These are phyloP conservation scores for Papilio polyxenes DNA, from an alignment of 1,140 invertebrate genomes.

Conservation along the genomic window DNA sequence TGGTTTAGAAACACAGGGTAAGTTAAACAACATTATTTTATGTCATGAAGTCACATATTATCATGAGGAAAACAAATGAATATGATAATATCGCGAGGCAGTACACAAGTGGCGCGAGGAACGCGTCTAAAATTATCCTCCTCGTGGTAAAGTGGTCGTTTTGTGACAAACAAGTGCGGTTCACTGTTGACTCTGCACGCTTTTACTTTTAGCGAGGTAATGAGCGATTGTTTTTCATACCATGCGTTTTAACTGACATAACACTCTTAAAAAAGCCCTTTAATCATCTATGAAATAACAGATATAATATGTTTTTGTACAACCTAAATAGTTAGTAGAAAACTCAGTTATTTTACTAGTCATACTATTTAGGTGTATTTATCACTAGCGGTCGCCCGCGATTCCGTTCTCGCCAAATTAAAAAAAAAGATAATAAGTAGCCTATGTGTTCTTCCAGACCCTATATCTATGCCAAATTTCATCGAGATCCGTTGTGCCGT, in stretches of 20 bases:
- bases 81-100: background rate
- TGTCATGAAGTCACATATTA: background rate
- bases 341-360: too few species aligned
- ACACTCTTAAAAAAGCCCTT: background rate
- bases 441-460: too few species aligned
- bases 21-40: too few species aligned
- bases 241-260: background rate
- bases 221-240: background rate
- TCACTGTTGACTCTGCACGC: background rate
- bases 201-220: slow-evolving; percentile 13
- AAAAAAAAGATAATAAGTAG: too few species aligned
- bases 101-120: background rate
- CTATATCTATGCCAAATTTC: too few species aligned
- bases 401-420: too few species aligned
- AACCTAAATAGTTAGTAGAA: too few species aligned
- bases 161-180: slow-evolving; percentile 14
- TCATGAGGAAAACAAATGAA: background rate
- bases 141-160: slow-evolving; percentile 8
- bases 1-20: background rate
- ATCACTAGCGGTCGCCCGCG: too few species aligned
- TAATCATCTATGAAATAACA: background rate
- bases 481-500: too few species aligned
- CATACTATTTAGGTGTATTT: too few species aligned
- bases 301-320: too few species aligned
- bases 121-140: slow-evolving; percentile 17